Percentiles rank a stretch among this genome's conserved stretches.
Conservation (phyloP, 2,113 vertebrate genomes). For the Corydoras maculifer region DNA sequence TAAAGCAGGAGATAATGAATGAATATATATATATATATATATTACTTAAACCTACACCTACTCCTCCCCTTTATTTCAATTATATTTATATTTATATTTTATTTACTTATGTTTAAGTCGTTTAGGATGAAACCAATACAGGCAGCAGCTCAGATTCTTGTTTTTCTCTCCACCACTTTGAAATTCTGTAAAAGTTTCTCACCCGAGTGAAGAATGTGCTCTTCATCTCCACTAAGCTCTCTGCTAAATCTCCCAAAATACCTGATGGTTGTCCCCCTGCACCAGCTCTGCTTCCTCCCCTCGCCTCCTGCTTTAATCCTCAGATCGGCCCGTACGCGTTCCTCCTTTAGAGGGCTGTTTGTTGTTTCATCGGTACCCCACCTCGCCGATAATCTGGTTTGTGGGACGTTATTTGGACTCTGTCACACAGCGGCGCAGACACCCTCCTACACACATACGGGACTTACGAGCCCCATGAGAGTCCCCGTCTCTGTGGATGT, state of each 20-base stretch:
- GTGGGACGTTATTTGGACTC: conserved; percentile 13
- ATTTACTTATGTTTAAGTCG: too few species aligned
- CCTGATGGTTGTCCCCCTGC: conserved; percentile 49
- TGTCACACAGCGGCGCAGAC: not conserved
- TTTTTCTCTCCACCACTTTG: conserved; percentile 14
- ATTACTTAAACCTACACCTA: conserved; percentile 3
- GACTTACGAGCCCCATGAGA: conserved; percentile 41
- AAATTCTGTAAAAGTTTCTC: not conserved
- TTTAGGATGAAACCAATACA: not conserved
- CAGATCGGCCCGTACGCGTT: conserved; percentile 2
- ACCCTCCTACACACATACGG: conserved; percentile 31
- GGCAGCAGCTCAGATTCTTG: conserved; percentile 1
- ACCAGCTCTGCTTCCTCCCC: conserved; percentile 13
- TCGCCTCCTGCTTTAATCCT: conserved; percentile 32
- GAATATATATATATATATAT: not conserved
- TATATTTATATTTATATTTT: too few species aligned
- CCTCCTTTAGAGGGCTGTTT: conserved; percentile 44
- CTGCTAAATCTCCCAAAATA: conserved; percentile 63
- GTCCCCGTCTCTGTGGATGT: conserved; percentile 36
- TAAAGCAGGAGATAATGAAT: too few species aligned
- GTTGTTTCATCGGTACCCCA: conserved; percentile 56
- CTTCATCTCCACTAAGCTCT: conserved; percentile 53
- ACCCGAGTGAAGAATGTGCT: conserved; percentile 47
- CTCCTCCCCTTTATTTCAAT: not conserved
- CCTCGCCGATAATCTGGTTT: conserved; percentile 53